These are phyloP conservation scores for Euthynnus affinis DNA, from an alignment of 2,797 vertebrate genomes.

Conservation along the genomic window DNA sequence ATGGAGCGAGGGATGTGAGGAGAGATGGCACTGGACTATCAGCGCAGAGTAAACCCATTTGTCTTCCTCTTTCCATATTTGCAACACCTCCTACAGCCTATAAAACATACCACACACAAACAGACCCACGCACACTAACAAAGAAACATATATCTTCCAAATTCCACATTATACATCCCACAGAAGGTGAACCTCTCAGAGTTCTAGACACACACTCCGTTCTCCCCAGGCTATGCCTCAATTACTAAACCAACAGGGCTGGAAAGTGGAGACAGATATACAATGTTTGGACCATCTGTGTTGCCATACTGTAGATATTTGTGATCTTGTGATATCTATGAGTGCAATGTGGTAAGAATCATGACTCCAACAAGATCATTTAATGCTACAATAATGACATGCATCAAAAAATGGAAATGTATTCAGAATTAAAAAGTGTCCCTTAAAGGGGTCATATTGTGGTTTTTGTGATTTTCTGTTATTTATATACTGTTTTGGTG, in stretches of 20 bases:
- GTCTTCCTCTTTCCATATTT: slow-evolving; percentile 72
- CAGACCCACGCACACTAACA: slow-evolving; percentile 53
- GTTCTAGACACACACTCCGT: slow-evolving; percentile 37
- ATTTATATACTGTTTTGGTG: too few species aligned
- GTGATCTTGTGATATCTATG: slow-evolving; percentile 23
- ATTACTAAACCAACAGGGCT: slow-evolving; percentile 48
- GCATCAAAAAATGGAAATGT: not conserved
- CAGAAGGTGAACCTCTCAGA: slow-evolving; percentile 43
- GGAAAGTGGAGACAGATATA: slow-evolving; percentile 50
- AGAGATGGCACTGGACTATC: slow-evolving; percentile 71
- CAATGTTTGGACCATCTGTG: slow-evolving; percentile 43
- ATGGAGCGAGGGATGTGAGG: slow-evolving; percentile 64
- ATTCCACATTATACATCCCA: slow-evolving; percentile 59
- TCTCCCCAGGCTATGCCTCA: slow-evolving; percentile 49
- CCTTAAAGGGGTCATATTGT: too few species aligned
- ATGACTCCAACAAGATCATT: not conserved
- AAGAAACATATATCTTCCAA: slow-evolving; percentile 62
- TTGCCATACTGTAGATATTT: slow-evolving; percentile 30
- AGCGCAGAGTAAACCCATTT: slow-evolving; percentile 77
- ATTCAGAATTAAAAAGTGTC: not conserved
- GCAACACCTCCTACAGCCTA: slow-evolving; percentile 70
- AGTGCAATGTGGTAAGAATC: not conserved
- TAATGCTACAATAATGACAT: not conserved
- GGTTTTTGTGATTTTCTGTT: too few species aligned
- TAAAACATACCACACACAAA: slow-evolving; percentile 69